Evolutionary conservation across 1,140 invertebrate genomes (phyloP).

Genomic region (Bactericera cockerelli): DNA sequence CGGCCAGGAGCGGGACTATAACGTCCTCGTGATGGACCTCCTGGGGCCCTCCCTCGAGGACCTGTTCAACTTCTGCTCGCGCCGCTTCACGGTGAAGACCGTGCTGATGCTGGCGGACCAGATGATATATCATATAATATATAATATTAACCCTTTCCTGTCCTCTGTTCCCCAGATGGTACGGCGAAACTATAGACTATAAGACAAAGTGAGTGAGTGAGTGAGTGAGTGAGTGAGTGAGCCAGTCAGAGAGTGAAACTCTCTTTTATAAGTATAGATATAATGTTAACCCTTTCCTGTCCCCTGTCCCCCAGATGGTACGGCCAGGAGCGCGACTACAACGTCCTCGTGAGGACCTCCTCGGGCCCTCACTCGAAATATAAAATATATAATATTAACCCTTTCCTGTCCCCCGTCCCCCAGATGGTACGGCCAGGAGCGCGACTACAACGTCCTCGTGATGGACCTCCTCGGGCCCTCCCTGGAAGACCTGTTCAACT

Average conservation of each 20-base stretch:
- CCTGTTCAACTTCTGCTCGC: slow-evolving; percentile 90
- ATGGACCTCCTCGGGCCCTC: slow-evolving; percentile 94
- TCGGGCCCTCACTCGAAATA: no score
- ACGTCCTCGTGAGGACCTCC: no score
- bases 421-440: slow-evolving; percentile 79
- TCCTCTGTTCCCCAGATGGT: no score
- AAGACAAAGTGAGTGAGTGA: slow-evolving; percentile 67
- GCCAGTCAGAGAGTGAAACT: no score
- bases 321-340: no score
- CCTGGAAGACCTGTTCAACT: slow-evolving; percentile 92
- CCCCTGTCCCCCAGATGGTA: no score
- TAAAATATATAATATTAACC: neutral
- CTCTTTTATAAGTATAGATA: no score
- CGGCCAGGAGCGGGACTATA: slow-evolving; percentile 84
- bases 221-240: slow-evolving; percentile 87
- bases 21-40: slow-evolving; percentile 93
- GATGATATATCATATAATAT: no score
- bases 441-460: slow-evolving; percentile 88
- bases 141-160: no score
- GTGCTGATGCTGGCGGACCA: slow-evolving; percentile 95
- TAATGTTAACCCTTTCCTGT: no score
- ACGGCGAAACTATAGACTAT: no score
- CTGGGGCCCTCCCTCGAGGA: slow-evolving; percentile 91
- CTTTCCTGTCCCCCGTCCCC: neutral
- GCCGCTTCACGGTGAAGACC: slow-evolving; percentile 94